Evolutionary conservation across 2,797 vertebrate genomes (phyloP).

Genomic region (Coranthus polyacanthus): DNA sequence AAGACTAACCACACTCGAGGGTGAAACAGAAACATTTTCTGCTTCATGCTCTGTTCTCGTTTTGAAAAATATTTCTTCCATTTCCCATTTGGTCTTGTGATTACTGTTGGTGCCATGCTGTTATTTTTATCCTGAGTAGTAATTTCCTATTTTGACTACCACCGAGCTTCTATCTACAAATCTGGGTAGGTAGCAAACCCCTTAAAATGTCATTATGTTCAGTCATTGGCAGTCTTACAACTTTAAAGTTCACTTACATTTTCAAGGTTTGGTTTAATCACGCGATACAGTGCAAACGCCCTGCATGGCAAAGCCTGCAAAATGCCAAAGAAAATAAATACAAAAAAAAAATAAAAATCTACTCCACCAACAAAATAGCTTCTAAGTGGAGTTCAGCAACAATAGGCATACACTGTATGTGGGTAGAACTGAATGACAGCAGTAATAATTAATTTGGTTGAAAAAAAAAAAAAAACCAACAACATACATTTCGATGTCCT

Average conservation of each 20-base stretch:
- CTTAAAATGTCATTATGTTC: neutral
- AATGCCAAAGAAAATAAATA: constrained; percentile 16
- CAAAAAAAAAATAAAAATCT: too few species aligned
- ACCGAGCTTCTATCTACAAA: neutral
- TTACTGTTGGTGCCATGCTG: neutral
- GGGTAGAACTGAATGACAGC: constrained; percentile 5
- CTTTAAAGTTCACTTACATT: neutral
- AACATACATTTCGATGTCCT: constrained; percentile 24
- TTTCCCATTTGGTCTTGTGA: neutral
- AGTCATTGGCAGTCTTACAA: neutral
- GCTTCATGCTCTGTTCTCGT: neutral
- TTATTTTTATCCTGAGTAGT: neutral
- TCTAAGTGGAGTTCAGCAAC: constrained; percentile 2
- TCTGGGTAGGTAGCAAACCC: neutral
- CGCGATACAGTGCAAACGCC: too few species aligned
- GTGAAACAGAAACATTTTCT: neutral
- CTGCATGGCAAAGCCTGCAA: neutral
- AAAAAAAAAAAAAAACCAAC: neutral
- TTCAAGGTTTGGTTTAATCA: constrained; percentile 1
- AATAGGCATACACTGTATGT: neutral
- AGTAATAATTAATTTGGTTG: constrained; percentile 25
- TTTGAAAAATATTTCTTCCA: neutral
- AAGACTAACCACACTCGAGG: neutral
- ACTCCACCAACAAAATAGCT: too few species aligned
- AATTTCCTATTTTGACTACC: neutral